Percentiles rank a stretch among this genome's conserved stretches.
Conservation (phyloP, 2,888 invertebrate genomes). For the Eristalinus aeneus region DNA sequence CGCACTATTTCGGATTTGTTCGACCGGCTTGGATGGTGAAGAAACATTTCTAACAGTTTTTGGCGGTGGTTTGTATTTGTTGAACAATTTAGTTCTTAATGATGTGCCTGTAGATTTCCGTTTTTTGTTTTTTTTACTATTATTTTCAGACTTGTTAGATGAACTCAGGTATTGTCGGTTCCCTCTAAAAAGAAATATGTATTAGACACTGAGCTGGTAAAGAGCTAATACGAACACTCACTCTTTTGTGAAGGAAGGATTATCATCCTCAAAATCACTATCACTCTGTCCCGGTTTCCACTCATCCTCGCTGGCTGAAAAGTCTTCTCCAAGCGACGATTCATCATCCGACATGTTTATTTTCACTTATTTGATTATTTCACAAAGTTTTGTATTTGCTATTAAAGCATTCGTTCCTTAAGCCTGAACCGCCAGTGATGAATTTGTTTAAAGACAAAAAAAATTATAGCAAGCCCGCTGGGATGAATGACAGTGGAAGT, state of each 20-base stretch:
- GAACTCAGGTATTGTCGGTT: background rate
- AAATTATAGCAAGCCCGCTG: constrained; percentile 24
- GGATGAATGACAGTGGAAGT: constrained; percentile 18
- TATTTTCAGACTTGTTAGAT: constrained; percentile 18
- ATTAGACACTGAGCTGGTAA: background rate
- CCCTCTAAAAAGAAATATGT: constrained; percentile 12
- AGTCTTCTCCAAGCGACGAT: constrained; percentile 77
- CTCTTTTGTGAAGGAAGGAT: constrained; percentile 28
- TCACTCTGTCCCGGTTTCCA: constrained; percentile 77
- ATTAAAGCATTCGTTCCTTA: background rate
- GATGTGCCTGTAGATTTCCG: constrained; percentile 62
- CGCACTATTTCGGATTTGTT: constrained; percentile 71
- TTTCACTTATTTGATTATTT: constrained; percentile 2
- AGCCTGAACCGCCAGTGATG: background rate
- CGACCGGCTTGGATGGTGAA: constrained; percentile 70
- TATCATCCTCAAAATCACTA: constrained; percentile 76
- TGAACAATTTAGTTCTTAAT: constrained; percentile 74
- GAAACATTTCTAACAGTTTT: constrained; percentile 71
- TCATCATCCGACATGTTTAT: constrained; percentile 77
- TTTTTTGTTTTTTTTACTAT: constrained; percentile 47
- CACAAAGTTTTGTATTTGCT: background rate
- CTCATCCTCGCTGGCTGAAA: constrained; percentile 80
- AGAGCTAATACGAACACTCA: background rate
- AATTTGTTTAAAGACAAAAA: constrained; percentile 10
- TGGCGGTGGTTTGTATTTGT: constrained; percentile 78